Base-by-base conservation (phyloP, 2,888 invertebrate species). In the Meghimatium bilineatum region DNA sequence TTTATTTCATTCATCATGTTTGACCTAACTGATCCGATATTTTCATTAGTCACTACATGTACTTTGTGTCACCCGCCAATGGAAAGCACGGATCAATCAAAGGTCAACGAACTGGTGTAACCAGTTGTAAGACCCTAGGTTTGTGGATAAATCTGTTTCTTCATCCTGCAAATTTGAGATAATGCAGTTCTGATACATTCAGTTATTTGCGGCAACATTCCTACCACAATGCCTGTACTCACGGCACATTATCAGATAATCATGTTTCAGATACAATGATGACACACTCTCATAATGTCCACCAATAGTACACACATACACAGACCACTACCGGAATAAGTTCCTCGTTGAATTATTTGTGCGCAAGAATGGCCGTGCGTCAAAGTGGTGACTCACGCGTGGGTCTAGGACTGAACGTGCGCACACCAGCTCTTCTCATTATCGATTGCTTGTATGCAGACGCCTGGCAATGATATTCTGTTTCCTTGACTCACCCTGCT, bases 341-440 rank as follows among this genome's bases (percentile, higher is more conserved):
- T 38, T 3, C 10, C 69, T 34, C 23, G 36, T 38, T 69, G 17
- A 69, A 26, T 3, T 12, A 69, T 23, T 26, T 20, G 69, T 38
- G 69, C 23, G 36, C 69, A 38, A 26, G 69, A 26, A 36, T 69
- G 69, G 69, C 69, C 26, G 36, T 36, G 69, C 69, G 69, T 29
- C 69, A 69, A 36, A 69, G 67, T 38, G 36, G 69, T 69, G 69
- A 69, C 69, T 69, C 69, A 69, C 26, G 69, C 38, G 17, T 38
- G 36, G 44, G 36, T 69, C 69, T 26, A 34, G 69, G 23, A 38
- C 69, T 69, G 6, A 23, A 26, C 69, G 2, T 36, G 36, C 26
- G 36, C 26, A 34, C 36, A 69, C 23, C 36, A 26, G 34, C 26
- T 36, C 36, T 26, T 38, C 34, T 69, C 36, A 69, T 23, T 36